Conservation (phyloP, 1,140 invertebrate genomes). For the Potamilus streckersoni region DNA sequence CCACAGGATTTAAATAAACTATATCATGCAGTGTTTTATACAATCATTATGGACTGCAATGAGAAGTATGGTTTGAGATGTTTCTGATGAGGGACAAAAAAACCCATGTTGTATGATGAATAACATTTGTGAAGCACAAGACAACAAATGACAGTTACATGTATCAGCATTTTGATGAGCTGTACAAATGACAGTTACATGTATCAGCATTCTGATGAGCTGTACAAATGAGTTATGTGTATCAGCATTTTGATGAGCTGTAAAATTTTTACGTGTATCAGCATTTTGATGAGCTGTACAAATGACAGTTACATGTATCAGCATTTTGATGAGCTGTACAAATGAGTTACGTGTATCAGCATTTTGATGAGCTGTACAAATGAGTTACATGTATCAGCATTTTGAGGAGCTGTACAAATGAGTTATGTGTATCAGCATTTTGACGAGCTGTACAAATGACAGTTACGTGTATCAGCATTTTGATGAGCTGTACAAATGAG, state of each 20-base stretch:
- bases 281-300: slow-evolving; percentile 9
- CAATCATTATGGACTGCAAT: slow-evolving; percentile 15
- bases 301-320: slow-evolving; percentile 16
- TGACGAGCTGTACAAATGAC: background rate
- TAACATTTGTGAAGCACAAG: background rate
- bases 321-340: slow-evolving; percentile 9
- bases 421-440: slow-evolving; percentile 21
- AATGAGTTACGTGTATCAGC: slow-evolving; percentile 17
- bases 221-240: slow-evolving; percentile 3
- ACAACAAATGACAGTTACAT: slow-evolving; percentile 7
- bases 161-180: slow-evolving; percentile 18
- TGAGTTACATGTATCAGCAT: slow-evolving; percentile 19
- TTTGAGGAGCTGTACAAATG: slow-evolving; percentile 2
- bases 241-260: slow-evolving; percentile 23
- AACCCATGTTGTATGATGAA: slow-evolving; percentile 22
- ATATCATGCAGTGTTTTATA: background rate
- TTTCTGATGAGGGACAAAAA: slow-evolving; percentile 9
- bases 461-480: slow-evolving; percentile 21
- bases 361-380: slow-evolving; percentile 6
- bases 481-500: slow-evolving; percentile 1
- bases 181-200: slow-evolving; percentile 4
- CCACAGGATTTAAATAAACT: too few relatives aligned
- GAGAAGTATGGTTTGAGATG: slow-evolving; percentile 25
- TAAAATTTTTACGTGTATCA: slow-evolving; percentile 29
- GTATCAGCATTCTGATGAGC: slow-evolving; percentile 19